Percentiles rank a stretch among this genome's conserved stretches.
Conservation (phyloP, 2,113 vertebrate genomes). For the Chionomys nivalis region DNA sequence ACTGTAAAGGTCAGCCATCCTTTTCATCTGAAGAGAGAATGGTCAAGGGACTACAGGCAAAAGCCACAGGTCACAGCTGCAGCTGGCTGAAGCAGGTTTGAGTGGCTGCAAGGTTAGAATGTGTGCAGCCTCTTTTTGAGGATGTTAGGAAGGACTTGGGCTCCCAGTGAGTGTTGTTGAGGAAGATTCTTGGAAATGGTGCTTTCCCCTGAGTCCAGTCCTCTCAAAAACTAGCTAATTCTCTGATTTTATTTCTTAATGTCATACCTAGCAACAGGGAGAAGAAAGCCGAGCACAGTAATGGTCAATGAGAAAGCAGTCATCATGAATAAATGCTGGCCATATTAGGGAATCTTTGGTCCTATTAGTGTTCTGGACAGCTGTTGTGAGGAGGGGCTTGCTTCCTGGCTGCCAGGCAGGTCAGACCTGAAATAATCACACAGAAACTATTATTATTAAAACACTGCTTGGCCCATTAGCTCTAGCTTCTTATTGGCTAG, state of each 20-base stretch:
- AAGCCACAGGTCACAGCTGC: not conserved
- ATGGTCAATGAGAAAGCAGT: not conserved
- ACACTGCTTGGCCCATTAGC: too few relatives aligned
- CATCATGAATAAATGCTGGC: not conserved
- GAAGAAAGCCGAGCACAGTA: not conserved
- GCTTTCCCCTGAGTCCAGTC: not conserved
- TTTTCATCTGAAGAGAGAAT: not conserved
- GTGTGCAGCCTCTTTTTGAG: not conserved
- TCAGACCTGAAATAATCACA: too few relatives aligned
- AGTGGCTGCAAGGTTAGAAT: not conserved
- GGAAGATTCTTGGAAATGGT: not conserved
- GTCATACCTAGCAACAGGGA: not conserved
- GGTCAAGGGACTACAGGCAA: not conserved
- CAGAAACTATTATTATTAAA: too few relatives aligned
- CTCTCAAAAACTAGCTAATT: not conserved
- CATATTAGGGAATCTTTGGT: not conserved
- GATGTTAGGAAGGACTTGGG: not conserved
- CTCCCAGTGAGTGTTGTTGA: not conserved
- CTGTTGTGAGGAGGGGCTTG: too few relatives aligned
- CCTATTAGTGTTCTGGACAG: slow-evolving; percentile 13
- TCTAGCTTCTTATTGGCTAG: too few relatives aligned
- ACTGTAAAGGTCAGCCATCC: not conserved
- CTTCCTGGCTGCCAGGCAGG: too few relatives aligned
- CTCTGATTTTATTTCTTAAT: not conserved
- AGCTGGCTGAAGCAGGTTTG: not conserved